A percentile compares a stretch with the other conserved stretches of the same genome.
Conservation (phyloP, 2,113 vertebrate genomes). For the Saimiri boliviensis region DNA sequence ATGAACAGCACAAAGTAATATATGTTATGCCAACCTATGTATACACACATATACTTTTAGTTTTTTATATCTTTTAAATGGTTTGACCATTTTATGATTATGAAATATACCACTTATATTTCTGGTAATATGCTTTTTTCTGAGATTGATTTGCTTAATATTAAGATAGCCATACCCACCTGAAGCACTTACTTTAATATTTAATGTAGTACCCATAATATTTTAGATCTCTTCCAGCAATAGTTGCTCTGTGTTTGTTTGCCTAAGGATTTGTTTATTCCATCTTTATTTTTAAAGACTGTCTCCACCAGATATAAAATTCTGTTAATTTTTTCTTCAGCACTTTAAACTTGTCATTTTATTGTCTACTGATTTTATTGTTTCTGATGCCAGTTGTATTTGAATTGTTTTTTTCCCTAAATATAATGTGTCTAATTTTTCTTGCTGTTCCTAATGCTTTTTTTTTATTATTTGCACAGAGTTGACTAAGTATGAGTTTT, state of each 20-base stretch:
- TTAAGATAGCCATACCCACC: neutral
- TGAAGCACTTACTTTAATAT: neutral
- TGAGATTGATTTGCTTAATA: neutral
- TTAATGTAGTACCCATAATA: neutral
- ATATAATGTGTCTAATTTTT: neutral
- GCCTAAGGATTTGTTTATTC: neutral
- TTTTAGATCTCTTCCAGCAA: no score
- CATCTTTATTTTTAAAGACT: neutral
- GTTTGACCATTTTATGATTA: neutral
- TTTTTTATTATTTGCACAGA: neutral
- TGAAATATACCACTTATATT: neutral
- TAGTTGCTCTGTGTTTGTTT: neutral
- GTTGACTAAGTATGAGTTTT: neutral
- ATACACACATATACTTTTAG: neutral
- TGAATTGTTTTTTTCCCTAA: neutral
- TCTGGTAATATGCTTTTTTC: neutral
- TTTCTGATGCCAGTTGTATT: neutral
- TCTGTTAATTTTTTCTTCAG: neutral
- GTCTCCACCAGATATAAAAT: neutral
- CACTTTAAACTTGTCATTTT: neutral
- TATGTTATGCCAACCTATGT: neutral
- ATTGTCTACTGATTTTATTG: neutral
- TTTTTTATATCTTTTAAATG: neutral
- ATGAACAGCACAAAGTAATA: neutral
- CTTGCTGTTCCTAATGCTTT: neutral